Base-by-base conservation (phyloP, 2,113 vertebrate genomes). In the Odontesthes bonariensis region DNA sequence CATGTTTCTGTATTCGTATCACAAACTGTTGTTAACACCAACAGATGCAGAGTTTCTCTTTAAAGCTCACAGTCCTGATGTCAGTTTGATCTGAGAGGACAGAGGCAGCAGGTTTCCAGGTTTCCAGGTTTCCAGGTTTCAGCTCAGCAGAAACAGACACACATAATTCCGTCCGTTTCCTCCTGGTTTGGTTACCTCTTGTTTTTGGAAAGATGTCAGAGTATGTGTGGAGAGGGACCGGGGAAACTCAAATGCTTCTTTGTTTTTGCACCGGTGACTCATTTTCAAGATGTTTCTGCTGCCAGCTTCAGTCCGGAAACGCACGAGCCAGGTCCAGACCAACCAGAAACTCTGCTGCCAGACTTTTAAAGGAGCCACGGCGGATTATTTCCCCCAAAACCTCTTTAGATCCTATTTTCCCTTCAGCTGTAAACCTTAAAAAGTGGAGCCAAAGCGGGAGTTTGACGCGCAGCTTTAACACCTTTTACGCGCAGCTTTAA, bases 281-380 rank as follows among this genome's bases (percentile, higher is more conserved):
- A 98, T 97, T 97, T 97, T 97, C 96, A 96, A 98, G 96, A 97
- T 95, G 96, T 96, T 97, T 97, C 96, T 95, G 95, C 96, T 98
- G 97, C 97, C 97, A 98, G 96, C 96, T 96, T 96, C 96, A 95
- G 96, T 96, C 96, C 97, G 97, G 97, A 98, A 99, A 96, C 96
- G 94, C 96, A 97, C 96, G 96, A 97, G 89, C 90, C 92, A 84
- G 76, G 86, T 94, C 92, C 96, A 99, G 96, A 98, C 97, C 94
- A 96, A 96, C 96, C 95, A 96, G 96, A 96, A 96, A 96, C 93
- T 96, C 95, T 94, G 92, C 95, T 94, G 89, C 91, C 89, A 86
- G 91, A 88, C 86, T 92, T 88, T 94, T 92, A 93, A 94, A 93
- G 91, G 88, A 89, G 88, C 79, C 91, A 88, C 60, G 40, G 52